Evolutionary conservation across 2,888 invertebrate genomes (phyloP), one percentile per base, ranked within the genome.

Genomic region (Biston betularia): DNA sequence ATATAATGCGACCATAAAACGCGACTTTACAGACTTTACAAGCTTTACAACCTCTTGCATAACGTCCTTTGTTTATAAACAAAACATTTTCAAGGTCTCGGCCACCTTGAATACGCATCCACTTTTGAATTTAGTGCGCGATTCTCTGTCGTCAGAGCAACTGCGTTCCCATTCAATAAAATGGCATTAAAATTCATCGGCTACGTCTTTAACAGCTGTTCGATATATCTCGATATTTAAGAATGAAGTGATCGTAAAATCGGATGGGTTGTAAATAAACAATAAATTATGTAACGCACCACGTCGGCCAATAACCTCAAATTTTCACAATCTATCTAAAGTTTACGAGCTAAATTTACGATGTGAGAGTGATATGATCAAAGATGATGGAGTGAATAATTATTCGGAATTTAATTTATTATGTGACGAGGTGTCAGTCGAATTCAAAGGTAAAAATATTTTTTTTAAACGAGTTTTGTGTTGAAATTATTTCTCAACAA

Each of bases 51-150:
- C 83, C 81, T 83, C 84, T 93, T 93, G 93, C 93, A 90, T 93
- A 93, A 93, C 89, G 85, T 80, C 86, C 86, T 90, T 92, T 93
- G 92, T 93, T 92, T 93, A 92, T 92, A 93, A 93, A 93, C 93
- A 93, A 91, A 89, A 86, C 80, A 75, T 79, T 83, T 86, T 89
- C 91, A 92, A 93, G 91, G 92, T 85, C 83, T 74, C 57, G 57
- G 82, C 85, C 85, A 87, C 89, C 86, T 87, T 83, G 75, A 75
- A 76, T 79, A 73, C 75, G 77, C 76, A 75, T 75, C 68, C 67
- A 56, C 49, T 66, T 82, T 78, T 80, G 78, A 77, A 82, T 82
- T 87, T 86, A 91, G 91, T 91, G 74, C 76, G 76, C 80, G 77
- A 80, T 82, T 82, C 80, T 79, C 81, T 72, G 75, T 75, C 83